Evolutionary conservation across 2,797 vertebrate species (phyloP).

Genomic region (Ctenosaura bakeri): DNA sequence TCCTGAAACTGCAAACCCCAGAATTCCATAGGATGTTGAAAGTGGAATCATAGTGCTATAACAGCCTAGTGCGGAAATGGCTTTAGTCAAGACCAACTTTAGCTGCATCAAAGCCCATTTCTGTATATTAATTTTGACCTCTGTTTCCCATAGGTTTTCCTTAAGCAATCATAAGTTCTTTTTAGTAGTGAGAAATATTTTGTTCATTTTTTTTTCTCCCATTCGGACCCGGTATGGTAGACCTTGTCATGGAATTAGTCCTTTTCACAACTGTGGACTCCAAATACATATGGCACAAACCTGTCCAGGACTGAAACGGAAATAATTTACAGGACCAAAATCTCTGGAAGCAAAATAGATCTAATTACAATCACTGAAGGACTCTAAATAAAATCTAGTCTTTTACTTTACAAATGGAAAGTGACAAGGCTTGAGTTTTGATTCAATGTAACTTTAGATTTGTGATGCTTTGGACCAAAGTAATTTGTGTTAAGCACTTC

Average conservation of each 20-base stretch:
- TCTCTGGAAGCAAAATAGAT: constrained; percentile 52
- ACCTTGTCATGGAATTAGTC: background rate
- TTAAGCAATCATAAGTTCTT: background rate
- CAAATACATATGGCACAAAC: background rate
- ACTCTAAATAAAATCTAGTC: constrained; percentile 46
- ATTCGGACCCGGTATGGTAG: background rate
- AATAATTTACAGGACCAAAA: constrained; percentile 60
- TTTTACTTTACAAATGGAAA: constrained; percentile 40
- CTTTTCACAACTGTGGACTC: background rate
- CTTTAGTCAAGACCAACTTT: background rate
- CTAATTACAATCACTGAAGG: background rate
- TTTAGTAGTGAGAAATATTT: background rate
- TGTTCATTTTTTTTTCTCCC: background rate
- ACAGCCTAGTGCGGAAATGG: too few species aligned
- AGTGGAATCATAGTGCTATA: too few species aligned
- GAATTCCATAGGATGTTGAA: too few species aligned
- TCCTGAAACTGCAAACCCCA: too few species aligned
- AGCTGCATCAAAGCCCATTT: background rate
- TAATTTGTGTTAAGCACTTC: constrained; percentile 12
- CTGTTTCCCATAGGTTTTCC: background rate
- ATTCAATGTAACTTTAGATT: constrained; percentile 14
- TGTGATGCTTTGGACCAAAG: constrained; percentile 5
- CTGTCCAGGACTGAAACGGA: background rate
- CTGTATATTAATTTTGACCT: background rate
- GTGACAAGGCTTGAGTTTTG: constrained; percentile 16